A percentile compares a stretch with the other conserved stretches of the same genome.
phyloP scores from a whole-genome alignment of 2,113 vertebrate genomes.

The Thamnaconus septentrionalis region DNA sequence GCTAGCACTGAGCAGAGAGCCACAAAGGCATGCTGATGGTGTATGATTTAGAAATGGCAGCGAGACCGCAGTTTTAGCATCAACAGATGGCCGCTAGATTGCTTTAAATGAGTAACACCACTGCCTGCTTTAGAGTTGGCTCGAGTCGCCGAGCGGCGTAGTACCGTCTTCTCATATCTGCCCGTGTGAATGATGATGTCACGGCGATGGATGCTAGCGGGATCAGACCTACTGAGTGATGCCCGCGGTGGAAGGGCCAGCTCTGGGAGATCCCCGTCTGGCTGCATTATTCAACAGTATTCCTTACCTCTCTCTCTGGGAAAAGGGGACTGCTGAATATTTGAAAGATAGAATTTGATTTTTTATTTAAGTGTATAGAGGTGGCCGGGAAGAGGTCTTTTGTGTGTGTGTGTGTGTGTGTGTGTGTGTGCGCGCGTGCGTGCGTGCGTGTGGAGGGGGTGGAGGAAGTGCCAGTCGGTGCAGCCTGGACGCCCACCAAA shows the following conservation, averaged over 20 bases:
- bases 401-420: background rate
- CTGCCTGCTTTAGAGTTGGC: constrained; percentile 73
- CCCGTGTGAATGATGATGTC: constrained; percentile 70
- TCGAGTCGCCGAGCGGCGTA: constrained; percentile 67
- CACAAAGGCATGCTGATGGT: constrained; percentile 62
- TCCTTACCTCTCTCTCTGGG: constrained; percentile 71
- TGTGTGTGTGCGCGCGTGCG: background rate
- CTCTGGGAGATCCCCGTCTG: constrained; percentile 75
- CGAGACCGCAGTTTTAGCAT: constrained; percentile 66
- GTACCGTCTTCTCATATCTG: constrained; percentile 69
- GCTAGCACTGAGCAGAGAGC: constrained; percentile 49
- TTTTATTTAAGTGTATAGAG: constrained; percentile 75
- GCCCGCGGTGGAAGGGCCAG: constrained; percentile 66
- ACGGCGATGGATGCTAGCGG: constrained; percentile 67
- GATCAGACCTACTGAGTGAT: constrained; percentile 73
- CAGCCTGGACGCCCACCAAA: constrained; percentile 69
- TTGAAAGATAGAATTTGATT: constrained; percentile 75
- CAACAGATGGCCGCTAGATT: constrained; percentile 75
- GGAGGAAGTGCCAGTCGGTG: constrained; percentile 64
- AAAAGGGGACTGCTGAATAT: constrained; percentile 76
- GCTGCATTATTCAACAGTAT: constrained; percentile 80
- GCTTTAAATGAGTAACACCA: constrained; percentile 74
- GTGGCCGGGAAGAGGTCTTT: constrained; percentile 43
- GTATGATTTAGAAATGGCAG: constrained; percentile 72
- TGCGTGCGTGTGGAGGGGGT: constrained; percentile 7